Conservation (phyloP, 2,113 vertebrate genomes). For the Hydropotes inermis region DNA sequence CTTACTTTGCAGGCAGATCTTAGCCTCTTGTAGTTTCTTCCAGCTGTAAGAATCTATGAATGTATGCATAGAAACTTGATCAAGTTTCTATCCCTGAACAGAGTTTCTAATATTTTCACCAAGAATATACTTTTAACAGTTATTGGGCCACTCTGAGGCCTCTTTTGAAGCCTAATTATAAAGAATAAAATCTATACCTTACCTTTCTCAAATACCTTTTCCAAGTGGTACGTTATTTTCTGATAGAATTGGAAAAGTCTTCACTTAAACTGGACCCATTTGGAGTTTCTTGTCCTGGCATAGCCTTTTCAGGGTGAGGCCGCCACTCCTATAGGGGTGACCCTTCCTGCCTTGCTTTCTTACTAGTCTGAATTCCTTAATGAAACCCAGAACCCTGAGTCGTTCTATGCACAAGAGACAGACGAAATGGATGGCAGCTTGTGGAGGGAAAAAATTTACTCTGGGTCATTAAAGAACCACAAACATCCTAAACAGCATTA, state of each 20-base stretch:
- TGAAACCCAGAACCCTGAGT: background rate
- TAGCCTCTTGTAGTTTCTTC: background rate
- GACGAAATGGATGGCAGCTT: background rate
- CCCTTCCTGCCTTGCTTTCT: background rate
- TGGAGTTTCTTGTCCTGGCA: background rate
- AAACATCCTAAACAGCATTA: background rate
- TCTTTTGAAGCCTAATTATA: conserved; percentile 71
- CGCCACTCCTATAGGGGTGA: background rate
- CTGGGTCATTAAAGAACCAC: background rate
- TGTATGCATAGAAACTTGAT: background rate
- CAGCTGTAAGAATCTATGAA: background rate
- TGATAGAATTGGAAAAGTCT: conserved; percentile 37
- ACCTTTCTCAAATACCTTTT: conserved; percentile 15
- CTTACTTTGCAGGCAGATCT: background rate
- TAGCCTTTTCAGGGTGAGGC: background rate
- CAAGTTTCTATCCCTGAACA: background rate
- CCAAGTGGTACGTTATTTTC: background rate
- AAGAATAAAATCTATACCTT: conserved; percentile 52
- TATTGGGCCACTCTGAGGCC: background rate
- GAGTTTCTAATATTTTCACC: conserved; percentile 51
- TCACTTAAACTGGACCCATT: background rate
- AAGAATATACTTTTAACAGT: conserved; percentile 28
- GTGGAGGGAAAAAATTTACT: background rate
- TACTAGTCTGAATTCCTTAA: background rate
- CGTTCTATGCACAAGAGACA: background rate